A percentile compares a stretch with the other conserved stretches of the same genome.
phyloP scores from a whole-genome alignment of 2,888 invertebrate species.

The Eristalis intricaria region DNA sequence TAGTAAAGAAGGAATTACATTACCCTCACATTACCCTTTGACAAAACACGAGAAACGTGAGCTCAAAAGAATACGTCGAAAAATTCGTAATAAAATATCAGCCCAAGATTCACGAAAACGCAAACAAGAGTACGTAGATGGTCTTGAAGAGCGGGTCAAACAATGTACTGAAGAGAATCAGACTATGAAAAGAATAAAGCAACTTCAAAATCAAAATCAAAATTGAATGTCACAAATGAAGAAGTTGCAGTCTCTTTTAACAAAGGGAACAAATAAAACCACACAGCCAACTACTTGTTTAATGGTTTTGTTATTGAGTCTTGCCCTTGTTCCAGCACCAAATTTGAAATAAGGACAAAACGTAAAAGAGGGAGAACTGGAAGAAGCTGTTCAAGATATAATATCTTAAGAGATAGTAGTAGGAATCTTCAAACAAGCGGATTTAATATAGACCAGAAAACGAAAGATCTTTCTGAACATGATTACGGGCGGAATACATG shows the following conservation, averaged over 20 bases:
- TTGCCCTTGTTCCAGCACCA: conserved; percentile 92
- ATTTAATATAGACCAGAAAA: conserved; percentile 72
- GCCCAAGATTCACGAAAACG: conserved; percentile 97
- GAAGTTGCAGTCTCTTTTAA: conserved; percentile 87
- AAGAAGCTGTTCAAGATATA: conserved; percentile 76
- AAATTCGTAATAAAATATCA: conserved; percentile 97
- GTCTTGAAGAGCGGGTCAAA: conserved; percentile 93
- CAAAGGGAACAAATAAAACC: conserved; percentile 80
- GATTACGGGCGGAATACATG: conserved; percentile 7
- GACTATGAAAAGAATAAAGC: conserved; percentile 90
- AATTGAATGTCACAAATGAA: conserved; percentile 90
- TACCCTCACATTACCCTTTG: conserved; percentile 94
- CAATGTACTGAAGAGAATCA: conserved; percentile 94
- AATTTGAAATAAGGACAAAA: conserved; percentile 80
- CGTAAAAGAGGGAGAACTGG: conserved; percentile 78
- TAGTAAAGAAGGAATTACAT: conserved; percentile 90
- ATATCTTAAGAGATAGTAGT: conserved; percentile 74
- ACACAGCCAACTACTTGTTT: conserved; percentile 94
- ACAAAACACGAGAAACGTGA: conserved; percentile 97
- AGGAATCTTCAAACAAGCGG: conserved; percentile 73
- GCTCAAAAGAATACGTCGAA: conserved; percentile 93
- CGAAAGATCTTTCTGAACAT: not conserved
- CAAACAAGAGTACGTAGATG: conserved; percentile 97
- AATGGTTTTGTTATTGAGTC: conserved; percentile 91
- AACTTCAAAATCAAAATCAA: conserved; percentile 91